Evolutionary conservation across 92 coral and sea anemone genomes (phyloP), one percentile per base, ranked within the genome.

Genomic region (Porites cylindrica): DNA sequence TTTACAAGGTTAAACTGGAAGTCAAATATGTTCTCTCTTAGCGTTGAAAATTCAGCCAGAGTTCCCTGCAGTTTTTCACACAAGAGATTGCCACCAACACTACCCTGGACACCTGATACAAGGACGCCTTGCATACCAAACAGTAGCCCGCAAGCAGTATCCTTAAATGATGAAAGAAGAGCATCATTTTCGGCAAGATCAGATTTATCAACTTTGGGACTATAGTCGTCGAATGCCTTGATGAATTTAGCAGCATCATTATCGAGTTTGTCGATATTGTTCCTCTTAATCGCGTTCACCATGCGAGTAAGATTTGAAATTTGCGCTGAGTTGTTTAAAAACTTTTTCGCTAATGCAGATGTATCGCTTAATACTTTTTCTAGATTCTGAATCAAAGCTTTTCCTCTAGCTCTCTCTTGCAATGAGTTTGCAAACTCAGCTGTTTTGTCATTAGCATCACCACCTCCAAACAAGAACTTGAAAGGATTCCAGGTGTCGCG

Each of bases 1-100:
- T 92, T 92, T 2, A 92, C 92, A 29, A 92, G 82, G 10, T 92
- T 85, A 63, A 92, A 92, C 85, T 92, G 95, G 58, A 89, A 92
- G 70, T 92, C 95, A 75, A 89, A 92, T 32, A 92, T 88, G 69
- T 85, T 62, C 67, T 92, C 95, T 61, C 95, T 58, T 43, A 92
- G 88, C 11, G 93, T 60, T 19, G 66, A 9, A 53, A 74, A 89
- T 51, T 92, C 92, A 68, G 92, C 92, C 3, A 92, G 62, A 47
- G 95, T 89, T 1, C 95, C 92, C 62, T 89, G 92, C 65, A 92
- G 70, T 19, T 26, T 78, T 38, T 92, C 95, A 71, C 95, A 92
- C 51, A 89, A 3, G 32, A 89, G n/a, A 90, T 85, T 75, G 11
- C 77, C 90, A 12, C 82, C 77, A 7, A 81, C 81, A 0, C 66